Percentiles rank a stretch among this genome's conserved stretches.
Conservation (phyloP, 2,888 invertebrate species). For the Apodemia hepburni region DNA sequence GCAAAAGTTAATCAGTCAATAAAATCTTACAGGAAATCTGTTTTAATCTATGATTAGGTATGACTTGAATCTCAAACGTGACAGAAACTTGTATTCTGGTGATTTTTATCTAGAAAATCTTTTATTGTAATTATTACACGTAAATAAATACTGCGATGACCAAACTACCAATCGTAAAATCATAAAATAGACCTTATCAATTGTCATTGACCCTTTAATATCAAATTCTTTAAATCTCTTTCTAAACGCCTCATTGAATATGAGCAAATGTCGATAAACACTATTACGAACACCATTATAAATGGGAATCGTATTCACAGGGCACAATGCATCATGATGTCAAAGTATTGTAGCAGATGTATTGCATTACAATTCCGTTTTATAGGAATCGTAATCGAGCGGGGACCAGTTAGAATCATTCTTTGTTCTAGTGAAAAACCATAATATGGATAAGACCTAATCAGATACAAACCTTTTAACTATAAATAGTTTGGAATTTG, state of each 20-base stretch:
- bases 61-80: no score
- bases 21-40: no score
- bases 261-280: conserved; percentile 47
- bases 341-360: conserved; percentile 67
- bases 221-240: conserved; percentile 4
- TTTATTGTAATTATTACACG: no score
- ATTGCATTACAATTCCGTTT: conserved; percentile 73
- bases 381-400: conserved; percentile 62
- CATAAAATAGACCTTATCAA: not conserved
- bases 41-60: no score
- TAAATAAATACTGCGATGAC: no score
- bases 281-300: conserved; percentile 53
- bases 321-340: conserved; percentile 66
- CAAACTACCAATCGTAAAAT: not conserved
- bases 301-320: conserved; percentile 46
- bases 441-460: conserved; percentile 17
- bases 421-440: conserved; percentile 7
- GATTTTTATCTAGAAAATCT: no score
- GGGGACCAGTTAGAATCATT: conserved; percentile 40
- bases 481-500: no score
- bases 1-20: no score
- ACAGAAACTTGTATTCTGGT: no score
- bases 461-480: no score
- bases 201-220: not conserved
- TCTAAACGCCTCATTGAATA: conserved; percentile 24